Base-by-base conservation (phyloP, 1,140 invertebrate genomes). In the Coptotermes formosanus region DNA sequence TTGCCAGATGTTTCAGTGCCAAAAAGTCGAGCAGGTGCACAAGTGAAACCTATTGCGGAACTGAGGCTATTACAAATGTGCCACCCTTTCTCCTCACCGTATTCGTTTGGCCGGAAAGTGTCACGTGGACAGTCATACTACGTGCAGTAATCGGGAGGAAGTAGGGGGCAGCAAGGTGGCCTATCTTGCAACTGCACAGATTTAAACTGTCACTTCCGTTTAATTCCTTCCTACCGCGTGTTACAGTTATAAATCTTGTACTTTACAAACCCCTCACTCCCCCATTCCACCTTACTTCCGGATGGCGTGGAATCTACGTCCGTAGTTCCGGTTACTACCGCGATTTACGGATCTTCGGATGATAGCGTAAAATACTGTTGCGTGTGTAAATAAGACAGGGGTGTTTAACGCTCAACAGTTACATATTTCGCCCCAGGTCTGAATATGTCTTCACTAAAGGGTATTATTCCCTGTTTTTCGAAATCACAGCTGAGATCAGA, bases 291-390 rank as follows among this genome's bases (percentile, higher is more conserved):
- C 64, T 30, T 25, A 25, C 64, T 75, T 75, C 64, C 64, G 64
- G 64, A 14, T 75, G 64, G 64, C 64, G 64, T 75, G 64, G 52
- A 19, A 55, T 55, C 52, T 55, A 21, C 14, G 19, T 55, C 52
- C 52, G 19, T 21, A 55, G 64, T 75, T 75, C 64, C 64, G 64
- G 25, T 75, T n/a, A 75, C 25, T 75, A 14, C 64, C 64, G 64
- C 64, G 64, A 75, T 30, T 75, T 75, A n/a, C 64, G 64, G 64
- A 75, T 75, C 64, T 75, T 75, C 64, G 64, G 64, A 25, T 75
- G 64, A 75, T 75, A 75, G 64, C 64, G 64, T 75, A 75, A 75
- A 75, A 75, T 75, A 75, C 64, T 75, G n/a, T 2, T 30, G 11
- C 64, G 64, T 21, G 19, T 21, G 19, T 8, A 12, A 16, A 48